Conservation (phyloP, 2,888 invertebrate species). For the Drosophila suboccidentalis region DNA sequence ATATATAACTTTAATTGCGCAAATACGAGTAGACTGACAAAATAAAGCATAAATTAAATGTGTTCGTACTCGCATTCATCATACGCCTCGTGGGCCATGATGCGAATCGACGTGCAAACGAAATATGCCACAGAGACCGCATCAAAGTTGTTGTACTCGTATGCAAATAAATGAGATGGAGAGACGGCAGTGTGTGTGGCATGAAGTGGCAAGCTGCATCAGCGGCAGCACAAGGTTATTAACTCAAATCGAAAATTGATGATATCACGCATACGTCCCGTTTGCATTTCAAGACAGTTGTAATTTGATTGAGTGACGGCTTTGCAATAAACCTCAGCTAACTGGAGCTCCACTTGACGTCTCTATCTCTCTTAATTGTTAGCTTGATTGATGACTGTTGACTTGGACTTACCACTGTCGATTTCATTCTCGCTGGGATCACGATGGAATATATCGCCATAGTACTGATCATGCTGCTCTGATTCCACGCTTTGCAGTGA, state of each 20-base stretch:
- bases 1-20: constrained; percentile 44
- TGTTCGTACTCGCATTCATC: constrained; percentile 58
- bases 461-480: constrained; percentile 89
- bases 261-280: constrained; percentile 25
- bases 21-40: constrained; percentile 57
- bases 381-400: constrained; percentile 51
- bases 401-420: constrained; percentile 79
- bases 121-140: constrained; percentile 24
- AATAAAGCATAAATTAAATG: constrained; percentile 50
- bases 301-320: constrained; percentile 45
- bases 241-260: constrained; percentile 34
- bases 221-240: constrained; percentile 36
- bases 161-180: constrained; percentile 43
- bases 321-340: constrained; percentile 10
- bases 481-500: constrained; percentile 90
- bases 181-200: constrained; percentile 18
- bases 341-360: constrained; percentile 19
- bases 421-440: constrained; percentile 85
- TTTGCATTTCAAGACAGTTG: constrained; percentile 9
- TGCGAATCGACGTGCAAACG: constrained; percentile 39
- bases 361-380: background rate
- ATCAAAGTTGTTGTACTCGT: constrained; percentile 7
- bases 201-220: constrained; percentile 20
- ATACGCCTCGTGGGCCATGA: constrained; percentile 66
- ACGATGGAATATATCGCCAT: constrained; percentile 86